phyloP scores from a whole-genome alignment of 2,888 invertebrate genomes.

The Chirona hameri region DNA sequence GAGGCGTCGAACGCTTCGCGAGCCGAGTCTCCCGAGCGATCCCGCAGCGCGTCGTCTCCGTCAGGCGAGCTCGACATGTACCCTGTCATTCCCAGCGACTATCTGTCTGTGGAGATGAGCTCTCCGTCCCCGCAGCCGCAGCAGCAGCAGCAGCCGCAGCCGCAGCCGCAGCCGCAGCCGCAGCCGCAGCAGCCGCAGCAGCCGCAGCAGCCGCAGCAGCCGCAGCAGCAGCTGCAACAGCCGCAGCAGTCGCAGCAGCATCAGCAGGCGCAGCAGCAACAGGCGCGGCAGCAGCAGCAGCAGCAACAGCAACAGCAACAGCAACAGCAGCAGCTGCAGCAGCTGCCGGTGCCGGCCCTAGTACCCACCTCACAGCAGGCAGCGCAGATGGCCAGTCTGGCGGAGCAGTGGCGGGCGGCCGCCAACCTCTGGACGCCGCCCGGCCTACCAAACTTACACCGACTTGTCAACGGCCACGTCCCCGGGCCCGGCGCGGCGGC shows the following conservation, averaged over 20 bases:
- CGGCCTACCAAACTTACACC: not conserved
- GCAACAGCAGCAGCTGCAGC: not conserved
- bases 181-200: no score
- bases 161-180: no score
- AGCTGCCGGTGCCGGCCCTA: not conserved
- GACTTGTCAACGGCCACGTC: not conserved
- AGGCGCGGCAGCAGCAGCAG: not conserved
- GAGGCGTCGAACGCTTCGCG: not conserved
- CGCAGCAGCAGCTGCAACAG: no score
- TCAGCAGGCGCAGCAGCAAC: no score
- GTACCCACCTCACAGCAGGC: not conserved
- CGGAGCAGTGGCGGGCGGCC: constrained; percentile 12
- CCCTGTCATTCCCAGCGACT: constrained; percentile 11
- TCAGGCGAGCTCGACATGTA: not conserved
- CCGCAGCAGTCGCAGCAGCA: no score
- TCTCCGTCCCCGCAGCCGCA: not conserved
- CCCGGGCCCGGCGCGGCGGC: not conserved
- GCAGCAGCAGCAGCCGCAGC: not conserved
- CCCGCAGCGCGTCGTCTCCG: not conserved
- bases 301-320: not conserved
- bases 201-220: no score
- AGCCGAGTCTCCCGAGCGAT: not conserved
- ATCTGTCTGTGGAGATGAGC: not conserved
- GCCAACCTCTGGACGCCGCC: not conserved
- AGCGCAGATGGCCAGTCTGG: not conserved